phyloP scores from a whole-genome alignment of 2,113 vertebrate genomes.

The Fregata magnificens region DNA sequence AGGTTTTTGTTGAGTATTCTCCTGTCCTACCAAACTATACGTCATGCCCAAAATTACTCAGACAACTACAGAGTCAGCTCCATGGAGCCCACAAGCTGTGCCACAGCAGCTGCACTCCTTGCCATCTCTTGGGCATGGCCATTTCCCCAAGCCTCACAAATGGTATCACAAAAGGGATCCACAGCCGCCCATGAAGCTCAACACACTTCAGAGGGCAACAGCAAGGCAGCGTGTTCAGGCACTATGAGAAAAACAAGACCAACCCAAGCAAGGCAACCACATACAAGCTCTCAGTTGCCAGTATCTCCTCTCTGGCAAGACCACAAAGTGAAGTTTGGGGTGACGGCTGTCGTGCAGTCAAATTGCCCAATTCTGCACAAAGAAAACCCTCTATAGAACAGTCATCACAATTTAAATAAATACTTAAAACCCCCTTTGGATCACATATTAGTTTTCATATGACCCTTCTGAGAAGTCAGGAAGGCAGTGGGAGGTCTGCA shows the following conservation, averaged over 20 bases:
- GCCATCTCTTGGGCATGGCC: background rate
- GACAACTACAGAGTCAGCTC: background rate
- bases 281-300: background rate
- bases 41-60: background rate
- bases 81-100: background rate
- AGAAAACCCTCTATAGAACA: background rate
- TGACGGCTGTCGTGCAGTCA: background rate
- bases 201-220: background rate
- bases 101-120: background rate
- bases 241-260: background rate
- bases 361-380: background rate
- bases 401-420: background rate
- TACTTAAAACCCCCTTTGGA: conserved; percentile 13
- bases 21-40: background rate
- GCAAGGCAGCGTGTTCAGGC: background rate
- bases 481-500: conserved; percentile 1
- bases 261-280: background rate
- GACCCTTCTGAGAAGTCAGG: conserved; percentile 42
- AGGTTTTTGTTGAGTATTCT: background rate
- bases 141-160: background rate
- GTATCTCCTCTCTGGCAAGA: background rate
- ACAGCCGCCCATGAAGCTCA: accelerated
- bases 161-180: background rate
- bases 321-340: background rate
- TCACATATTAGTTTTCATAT: conserved; percentile 11